These are phyloP conservation scores for Progne subis DNA, from an alignment of 2,113 vertebrate species.

Conservation along the genomic window DNA sequence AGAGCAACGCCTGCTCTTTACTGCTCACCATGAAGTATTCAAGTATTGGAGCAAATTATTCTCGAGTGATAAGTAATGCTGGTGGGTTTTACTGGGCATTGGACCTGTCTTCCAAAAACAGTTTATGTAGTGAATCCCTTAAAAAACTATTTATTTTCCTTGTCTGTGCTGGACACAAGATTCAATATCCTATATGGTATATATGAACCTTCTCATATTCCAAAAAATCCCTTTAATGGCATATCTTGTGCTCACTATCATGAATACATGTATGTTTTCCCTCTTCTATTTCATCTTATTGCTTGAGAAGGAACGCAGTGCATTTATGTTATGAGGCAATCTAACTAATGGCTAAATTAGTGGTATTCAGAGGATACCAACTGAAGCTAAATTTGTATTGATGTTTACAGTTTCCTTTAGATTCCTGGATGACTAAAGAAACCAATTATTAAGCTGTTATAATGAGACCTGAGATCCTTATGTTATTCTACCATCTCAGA, in stretches of 20 bases:
- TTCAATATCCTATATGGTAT: not conserved
- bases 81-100: not conserved
- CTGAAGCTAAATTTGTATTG: constrained; percentile 43
- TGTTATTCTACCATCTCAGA: not conserved
- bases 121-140: not conserved
- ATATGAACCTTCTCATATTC: not conserved
- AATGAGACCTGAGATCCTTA: not conserved
- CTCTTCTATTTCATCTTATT: not conserved
- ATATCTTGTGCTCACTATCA: not conserved
- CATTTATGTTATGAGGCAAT: constrained; percentile 4
- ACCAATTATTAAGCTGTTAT: constrained; percentile 29
- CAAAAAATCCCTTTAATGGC: not conserved
- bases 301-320: not conserved
- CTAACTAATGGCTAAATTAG: constrained; percentile 28
- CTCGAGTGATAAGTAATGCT: constrained; percentile 3
- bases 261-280: not conserved
- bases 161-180: not conserved
- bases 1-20: not conserved
- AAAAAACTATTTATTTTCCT: not conserved
- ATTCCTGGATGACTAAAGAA: constrained; percentile 40
- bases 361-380: constrained; percentile 11
- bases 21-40: not conserved
- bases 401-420: constrained; percentile 44
- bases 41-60: constrained; percentile 3
- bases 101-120: not conserved